phyloP scores from a whole-genome alignment of 2,113 vertebrate genomes.

The Microtus oregoni region DNA sequence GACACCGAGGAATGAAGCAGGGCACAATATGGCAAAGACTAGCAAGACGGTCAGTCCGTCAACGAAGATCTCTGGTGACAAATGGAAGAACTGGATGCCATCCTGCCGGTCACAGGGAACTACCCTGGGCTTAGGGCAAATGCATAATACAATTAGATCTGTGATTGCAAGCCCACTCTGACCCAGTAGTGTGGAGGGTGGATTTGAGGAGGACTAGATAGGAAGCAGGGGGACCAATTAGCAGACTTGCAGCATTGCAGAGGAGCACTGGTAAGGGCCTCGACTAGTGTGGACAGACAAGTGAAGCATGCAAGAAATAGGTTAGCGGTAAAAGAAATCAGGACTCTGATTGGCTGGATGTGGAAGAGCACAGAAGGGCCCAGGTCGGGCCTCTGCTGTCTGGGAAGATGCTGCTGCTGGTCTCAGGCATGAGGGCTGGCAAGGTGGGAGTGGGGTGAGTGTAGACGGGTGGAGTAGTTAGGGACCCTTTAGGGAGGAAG shows the following conservation, averaged over 20 bases:
- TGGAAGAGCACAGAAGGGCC: neutral
- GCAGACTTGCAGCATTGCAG: neutral
- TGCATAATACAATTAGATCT: neutral
- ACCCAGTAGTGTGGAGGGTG: constrained; percentile 15
- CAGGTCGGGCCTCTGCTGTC: neutral
- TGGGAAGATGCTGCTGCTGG: neutral
- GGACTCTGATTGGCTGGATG: neutral
- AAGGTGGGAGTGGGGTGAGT: neutral
- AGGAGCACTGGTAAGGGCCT: constrained; percentile 7
- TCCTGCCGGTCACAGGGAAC: neutral
- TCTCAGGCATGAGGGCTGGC: neutral
- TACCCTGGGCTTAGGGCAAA: neutral
- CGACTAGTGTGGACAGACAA: neutral
- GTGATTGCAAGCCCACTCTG: neutral
- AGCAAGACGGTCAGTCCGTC: too few species aligned
- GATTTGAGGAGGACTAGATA: constrained; percentile 59
- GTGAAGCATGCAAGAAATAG: neutral
- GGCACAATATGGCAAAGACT: neutral
- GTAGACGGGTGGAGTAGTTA: too few species aligned
- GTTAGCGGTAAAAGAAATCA: neutral
- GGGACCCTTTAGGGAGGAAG: neutral
- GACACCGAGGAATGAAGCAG: neutral
- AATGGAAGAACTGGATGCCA: neutral
- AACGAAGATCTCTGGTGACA: neutral
- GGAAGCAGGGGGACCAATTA: constrained; percentile 77